Percentiles rank a stretch among this genome's conserved stretches.
Evolutionary conservation across 1,140 invertebrate genomes (phyloP).

Genomic region (Atopsyche davidsoni): DNA sequence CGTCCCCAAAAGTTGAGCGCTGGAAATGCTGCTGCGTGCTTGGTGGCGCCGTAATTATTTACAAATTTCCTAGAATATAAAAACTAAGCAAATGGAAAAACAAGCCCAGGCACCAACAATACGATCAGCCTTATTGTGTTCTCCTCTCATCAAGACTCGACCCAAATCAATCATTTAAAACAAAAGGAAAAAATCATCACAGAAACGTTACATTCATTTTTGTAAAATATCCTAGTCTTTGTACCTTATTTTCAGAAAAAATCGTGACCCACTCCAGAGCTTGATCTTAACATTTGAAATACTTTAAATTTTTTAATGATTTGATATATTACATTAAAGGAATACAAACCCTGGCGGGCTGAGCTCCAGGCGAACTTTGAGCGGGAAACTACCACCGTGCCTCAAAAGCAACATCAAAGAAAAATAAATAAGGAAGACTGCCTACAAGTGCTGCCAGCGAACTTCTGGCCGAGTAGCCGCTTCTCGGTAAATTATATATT

Average conservation of each 20-base stretch:
- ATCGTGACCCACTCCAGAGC: background rate
- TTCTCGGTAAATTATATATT: no score
- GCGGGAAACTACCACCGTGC: no score
- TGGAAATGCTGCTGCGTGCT: constrained; percentile 3
- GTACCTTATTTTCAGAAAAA: background rate
- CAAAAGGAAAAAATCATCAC: constrained; percentile 16
- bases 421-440: no score
- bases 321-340: no score
- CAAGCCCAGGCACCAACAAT: constrained; percentile 20
- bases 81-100: constrained; percentile 15
- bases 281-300: no score
- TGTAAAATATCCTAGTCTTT: background rate
- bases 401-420: no score
- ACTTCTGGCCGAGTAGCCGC: no score
- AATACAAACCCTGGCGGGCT: no score
- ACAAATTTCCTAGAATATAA: constrained; percentile 20
- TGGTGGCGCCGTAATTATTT: constrained; percentile 14
- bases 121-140: constrained; percentile 17
- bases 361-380: no score
- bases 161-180: constrained; percentile 12
- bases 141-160: constrained; percentile 7
- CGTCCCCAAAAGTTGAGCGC: constrained; percentile 18
- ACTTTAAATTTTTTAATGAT: no score
- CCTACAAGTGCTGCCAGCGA: no score
- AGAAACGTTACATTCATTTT: background rate